A percentile compares a stretch with the other conserved stretches of the same genome.
Evolutionary conservation across 2,113 vertebrate species (phyloP).

Genomic region (Marcusenius ussheri): DNA sequence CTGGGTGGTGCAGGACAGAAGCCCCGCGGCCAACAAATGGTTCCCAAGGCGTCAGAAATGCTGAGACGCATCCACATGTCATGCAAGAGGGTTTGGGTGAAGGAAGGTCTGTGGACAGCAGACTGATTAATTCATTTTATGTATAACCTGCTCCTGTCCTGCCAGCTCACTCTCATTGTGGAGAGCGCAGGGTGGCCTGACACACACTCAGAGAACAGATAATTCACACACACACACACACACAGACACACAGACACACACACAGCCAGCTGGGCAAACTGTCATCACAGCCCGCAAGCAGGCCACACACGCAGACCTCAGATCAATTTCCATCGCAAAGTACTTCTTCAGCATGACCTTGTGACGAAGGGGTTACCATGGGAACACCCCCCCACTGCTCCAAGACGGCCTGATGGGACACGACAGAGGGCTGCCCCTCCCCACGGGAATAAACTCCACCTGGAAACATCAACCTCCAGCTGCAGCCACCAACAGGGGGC

Average conservation of each 20-base stretch:
- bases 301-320: not conserved
- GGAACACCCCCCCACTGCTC: not conserved
- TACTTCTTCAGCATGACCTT: not conserved
- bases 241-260: not conserved
- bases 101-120: not conserved
- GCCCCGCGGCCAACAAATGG: not conserved
- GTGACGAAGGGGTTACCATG: not conserved
- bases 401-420: not conserved
- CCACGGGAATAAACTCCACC: not conserved
- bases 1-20: not conserved
- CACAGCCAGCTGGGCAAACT: not conserved
- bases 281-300: not conserved
- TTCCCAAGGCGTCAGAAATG: not conserved
- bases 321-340: not conserved
- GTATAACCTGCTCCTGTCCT: not conserved
- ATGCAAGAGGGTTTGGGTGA: not conserved
- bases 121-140: not conserved
- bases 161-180: not conserved
- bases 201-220: not conserved
- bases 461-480: not conserved
- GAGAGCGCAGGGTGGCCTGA: not conserved
- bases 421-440: not conserved
- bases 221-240: not conserved
- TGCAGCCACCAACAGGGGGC: not conserved
- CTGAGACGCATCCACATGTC: not conserved